Evolutionary conservation across 2,888 invertebrate genomes (phyloP).

Genomic region (Thymelicus acteon): DNA sequence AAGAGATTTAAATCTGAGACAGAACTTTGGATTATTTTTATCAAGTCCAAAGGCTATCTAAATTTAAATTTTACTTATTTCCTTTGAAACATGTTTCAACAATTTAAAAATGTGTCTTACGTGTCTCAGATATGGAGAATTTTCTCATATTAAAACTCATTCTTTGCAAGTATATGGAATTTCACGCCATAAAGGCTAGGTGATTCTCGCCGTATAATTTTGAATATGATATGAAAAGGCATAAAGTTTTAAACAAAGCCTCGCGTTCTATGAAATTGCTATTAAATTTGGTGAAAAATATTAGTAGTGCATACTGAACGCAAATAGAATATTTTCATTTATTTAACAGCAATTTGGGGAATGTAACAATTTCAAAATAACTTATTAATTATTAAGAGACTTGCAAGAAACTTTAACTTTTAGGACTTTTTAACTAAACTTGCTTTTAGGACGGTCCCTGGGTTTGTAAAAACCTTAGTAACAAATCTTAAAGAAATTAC

Average conservation of each 20-base stretch:
- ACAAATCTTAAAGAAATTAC: no score
- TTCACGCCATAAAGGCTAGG: background rate
- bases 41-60: no score
- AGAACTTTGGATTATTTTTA: no score
- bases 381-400: no score
- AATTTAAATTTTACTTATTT: no score
- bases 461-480: no score
- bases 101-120: background rate
- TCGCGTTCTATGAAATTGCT: background rate
- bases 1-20: no score
- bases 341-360: background rate
- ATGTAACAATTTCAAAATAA: background rate
- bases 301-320: background rate
- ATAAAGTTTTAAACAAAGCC: slow-evolving; percentile 7
- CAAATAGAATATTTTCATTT: background rate
- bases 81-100: slow-evolving; percentile 1
- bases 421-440: no score
- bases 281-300: background rate
- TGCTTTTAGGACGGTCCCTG: no score
- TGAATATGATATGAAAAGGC: slow-evolving; percentile 8
- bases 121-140: background rate
- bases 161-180: background rate
- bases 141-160: background rate
- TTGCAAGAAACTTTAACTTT: no score
- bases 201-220: background rate